Conservation (phyloP, 2,113 vertebrate genomes). For the Dromas ardeola region DNA sequence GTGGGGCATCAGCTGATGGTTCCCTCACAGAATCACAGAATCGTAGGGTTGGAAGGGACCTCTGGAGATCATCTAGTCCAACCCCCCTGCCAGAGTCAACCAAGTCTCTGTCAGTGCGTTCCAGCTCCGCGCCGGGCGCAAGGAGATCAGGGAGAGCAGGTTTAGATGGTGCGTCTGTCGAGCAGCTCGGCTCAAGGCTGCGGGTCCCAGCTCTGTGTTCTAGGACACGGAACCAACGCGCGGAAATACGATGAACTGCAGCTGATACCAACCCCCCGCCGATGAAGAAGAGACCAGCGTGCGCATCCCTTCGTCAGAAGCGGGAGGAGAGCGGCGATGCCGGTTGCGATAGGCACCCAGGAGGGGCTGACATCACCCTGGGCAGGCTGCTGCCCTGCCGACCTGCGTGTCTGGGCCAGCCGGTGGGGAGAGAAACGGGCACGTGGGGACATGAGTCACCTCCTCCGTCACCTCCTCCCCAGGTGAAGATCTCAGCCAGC, state of each 20-base stretch:
- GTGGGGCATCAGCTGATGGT: accelerated
- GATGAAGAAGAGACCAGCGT: background rate
- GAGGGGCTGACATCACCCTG: background rate
- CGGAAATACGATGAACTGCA: background rate
- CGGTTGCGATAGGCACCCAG: background rate
- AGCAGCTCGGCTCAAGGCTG: background rate
- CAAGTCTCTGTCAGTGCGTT: accelerated
- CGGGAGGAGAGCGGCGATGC: background rate
- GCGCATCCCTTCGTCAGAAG: accelerated
- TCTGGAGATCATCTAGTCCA: no score
- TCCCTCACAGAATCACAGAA: background rate
- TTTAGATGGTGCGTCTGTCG: background rate
- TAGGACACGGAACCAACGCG: accelerated
- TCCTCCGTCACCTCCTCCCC: background rate
- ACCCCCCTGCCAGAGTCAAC: no score
- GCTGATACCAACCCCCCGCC: accelerated
- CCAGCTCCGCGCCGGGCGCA: accelerated
- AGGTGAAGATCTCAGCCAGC: background rate
- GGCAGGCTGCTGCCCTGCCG: background rate
- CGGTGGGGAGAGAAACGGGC: background rate
- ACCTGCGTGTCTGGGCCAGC: background rate
- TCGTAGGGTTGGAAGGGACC: no score
- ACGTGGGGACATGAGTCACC: background rate
- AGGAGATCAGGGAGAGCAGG: background rate
- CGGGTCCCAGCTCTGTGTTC: accelerated